Base-by-base conservation (phyloP, 2,113 vertebrate genomes). In the Rhabdornis inornatus region DNA sequence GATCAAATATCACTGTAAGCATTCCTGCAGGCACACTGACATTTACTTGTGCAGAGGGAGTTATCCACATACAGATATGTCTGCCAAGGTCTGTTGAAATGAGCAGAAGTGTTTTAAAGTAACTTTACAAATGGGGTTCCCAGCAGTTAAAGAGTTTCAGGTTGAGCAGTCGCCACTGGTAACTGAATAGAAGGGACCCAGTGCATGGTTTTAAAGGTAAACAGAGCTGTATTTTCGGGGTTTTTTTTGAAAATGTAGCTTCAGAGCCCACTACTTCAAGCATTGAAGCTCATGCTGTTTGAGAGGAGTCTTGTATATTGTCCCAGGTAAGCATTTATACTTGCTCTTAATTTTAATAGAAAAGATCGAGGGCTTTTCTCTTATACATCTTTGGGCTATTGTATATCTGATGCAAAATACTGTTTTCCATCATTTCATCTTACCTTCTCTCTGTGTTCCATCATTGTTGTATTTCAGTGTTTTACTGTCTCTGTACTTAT, bases 291-390 rank as follows among this genome's bases (percentile, higher is more conserved):
- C 52, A 22, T 66, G 24, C 55, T 88, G 10, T 60, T 45, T 35
- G n/a, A 39, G 10, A 83, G 25, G 21, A 42, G 22, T 66, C 53
- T 83, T 47, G 28, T 39, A n/a, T 84, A 49, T 86, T 76, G 47
- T 75, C 56, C 83, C 89, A 97, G 97, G 97, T 98, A 97, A 95
- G 92, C 35, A 56, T 53, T 86, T 94, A 64, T 87, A 37, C 2
- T 84, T 95, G 12, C 39, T 91, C 15, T 74, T 75, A 52, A 53
- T 80, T 91, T 84, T 78, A 35, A 15, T 30, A 44, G 60, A 59
- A 72, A 44, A 47, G 11, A 35, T 31, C 52, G 13, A 66, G 8
- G 9, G 11, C 3, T 57, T 83, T 82, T 65, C 86, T 50, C 37
- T 91, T 77, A 23, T 8, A 0, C 87, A 35, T 79, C 23, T 89